Percentiles rank a stretch among this genome's conserved stretches.
phyloP scores from a whole-genome alignment of 53 echinoderm and acorn worm genomes.

The Antedon mediterranea region DNA sequence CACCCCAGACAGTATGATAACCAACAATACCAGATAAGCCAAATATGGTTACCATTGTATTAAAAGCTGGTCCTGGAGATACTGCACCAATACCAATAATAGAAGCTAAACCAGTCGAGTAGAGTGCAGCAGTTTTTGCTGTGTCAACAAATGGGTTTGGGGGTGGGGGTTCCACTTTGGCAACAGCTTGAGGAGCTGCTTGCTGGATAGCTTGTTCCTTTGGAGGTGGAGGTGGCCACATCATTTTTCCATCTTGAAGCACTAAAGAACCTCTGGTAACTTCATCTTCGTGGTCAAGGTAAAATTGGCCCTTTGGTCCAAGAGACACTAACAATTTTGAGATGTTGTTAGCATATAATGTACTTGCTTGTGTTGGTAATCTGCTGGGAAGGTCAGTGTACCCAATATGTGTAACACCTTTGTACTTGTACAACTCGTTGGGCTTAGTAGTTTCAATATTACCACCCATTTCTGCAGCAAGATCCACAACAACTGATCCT shows the following conservation, averaged over 20 bases:
- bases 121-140: conserved; percentile 48
- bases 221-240: conserved; percentile 99
- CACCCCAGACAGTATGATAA: conserved; percentile 98
- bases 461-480: conserved; percentile 90
- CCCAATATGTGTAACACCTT: conserved; percentile 94
- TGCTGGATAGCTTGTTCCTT: conserved; percentile 39
- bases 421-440: conserved; percentile 66
- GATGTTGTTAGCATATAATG: conserved; percentile 94
- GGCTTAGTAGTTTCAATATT: conserved; percentile 96
- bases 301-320: conserved; percentile 67
- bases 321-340: conserved; percentile 77
- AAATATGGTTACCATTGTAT: conserved; percentile 92
- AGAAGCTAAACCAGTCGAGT: conserved; percentile 57
- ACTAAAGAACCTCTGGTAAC: conserved; percentile 82
- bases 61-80: conserved; percentile 72
- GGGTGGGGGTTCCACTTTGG: conserved; percentile 18
- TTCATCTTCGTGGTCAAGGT: conserved; percentile 93
- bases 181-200: conserved; percentile 31
- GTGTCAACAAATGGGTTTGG: conserved; percentile 60
- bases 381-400: conserved; percentile 91
- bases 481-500: conserved; percentile 92
- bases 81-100: conserved; percentile 67
- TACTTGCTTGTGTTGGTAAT: conserved; percentile 92
- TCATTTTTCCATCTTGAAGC: conserved; percentile 69
- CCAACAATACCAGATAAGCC: conserved; percentile 82